Percentiles rank a stretch among this genome's conserved stretches.
Conservation (phyloP, 2,888 invertebrate species). For the Eumacrocentrus americanus region DNA sequence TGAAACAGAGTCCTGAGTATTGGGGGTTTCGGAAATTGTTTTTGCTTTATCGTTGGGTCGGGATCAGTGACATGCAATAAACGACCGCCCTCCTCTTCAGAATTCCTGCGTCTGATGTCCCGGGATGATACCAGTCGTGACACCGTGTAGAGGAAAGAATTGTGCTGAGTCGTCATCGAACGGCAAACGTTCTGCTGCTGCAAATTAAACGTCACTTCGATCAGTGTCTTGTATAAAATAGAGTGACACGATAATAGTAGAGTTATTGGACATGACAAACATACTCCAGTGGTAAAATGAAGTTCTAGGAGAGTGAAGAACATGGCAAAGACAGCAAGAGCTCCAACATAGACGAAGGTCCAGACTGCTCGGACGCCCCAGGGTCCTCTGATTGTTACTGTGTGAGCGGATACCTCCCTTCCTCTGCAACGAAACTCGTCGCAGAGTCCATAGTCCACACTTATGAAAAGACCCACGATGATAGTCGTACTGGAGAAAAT, state of each 20-base stretch:
- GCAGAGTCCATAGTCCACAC: slow-evolving; percentile 68
- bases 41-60: slow-evolving; percentile 53
- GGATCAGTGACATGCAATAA: slow-evolving; percentile 56
- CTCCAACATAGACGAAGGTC: slow-evolving; percentile 66
- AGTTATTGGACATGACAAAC: slow-evolving; percentile 24
- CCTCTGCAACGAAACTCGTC: slow-evolving; percentile 69
- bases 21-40: slow-evolving; percentile 53
- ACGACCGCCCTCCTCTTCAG: slow-evolving; percentile 53
- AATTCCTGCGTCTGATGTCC: slow-evolving; percentile 53
- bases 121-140: slow-evolving; percentile 64
- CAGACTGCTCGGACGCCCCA: slow-evolving; percentile 66
- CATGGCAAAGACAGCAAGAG: slow-evolving; percentile 64
- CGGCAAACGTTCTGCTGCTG: slow-evolving; percentile 53
- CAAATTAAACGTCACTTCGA: slow-evolving; percentile 25
- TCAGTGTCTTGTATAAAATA: slow-evolving; percentile 16
- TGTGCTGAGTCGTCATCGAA: slow-evolving; percentile 51
- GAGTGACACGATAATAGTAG: slow-evolving; percentile 33
- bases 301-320: slow-evolving; percentile 64
- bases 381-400: slow-evolving; percentile 45
- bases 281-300: slow-evolving; percentile 53
- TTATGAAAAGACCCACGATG: slow-evolving; percentile 67
- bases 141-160: slow-evolving; percentile 62
- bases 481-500: slow-evolving; percentile 68
- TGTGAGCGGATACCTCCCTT: slow-evolving; percentile 51
- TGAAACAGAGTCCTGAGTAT: slow-evolving; percentile 55